phyloP scores from a whole-genome alignment of 2,888 invertebrate genomes.

The Ectropis crepuscularia region DNA sequence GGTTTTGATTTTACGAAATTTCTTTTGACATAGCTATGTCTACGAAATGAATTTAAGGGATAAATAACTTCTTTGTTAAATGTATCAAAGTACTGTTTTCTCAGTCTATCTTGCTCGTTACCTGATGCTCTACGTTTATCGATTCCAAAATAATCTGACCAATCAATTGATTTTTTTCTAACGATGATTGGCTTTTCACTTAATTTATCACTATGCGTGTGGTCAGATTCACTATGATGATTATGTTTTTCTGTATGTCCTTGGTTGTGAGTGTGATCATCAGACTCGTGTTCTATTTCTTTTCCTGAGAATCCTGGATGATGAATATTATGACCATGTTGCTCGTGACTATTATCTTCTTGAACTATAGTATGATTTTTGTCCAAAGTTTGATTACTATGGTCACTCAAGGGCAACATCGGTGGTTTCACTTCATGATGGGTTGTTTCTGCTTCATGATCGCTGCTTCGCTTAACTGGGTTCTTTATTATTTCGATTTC shows the following conservation, averaged over 20 bases:
- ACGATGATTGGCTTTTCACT: slow-evolving; percentile 81
- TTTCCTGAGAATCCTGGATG: slow-evolving; percentile 63
- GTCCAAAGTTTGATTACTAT: slow-evolving; percentile 61
- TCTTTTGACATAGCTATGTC: slow-evolving; percentile 70
- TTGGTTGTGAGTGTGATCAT: slow-evolving; percentile 37
- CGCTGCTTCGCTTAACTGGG: slow-evolving; percentile 82
- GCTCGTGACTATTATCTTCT: slow-evolving; percentile 69
- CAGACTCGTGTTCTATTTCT: slow-evolving; percentile 46
- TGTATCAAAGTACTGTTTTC: slow-evolving; percentile 75
- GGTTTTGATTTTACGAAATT: slow-evolving; percentile 66
- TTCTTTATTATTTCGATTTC: slow-evolving; percentile 72
- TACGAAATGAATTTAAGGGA: slow-evolving; percentile 66
- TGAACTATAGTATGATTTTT: slow-evolving; percentile 50
- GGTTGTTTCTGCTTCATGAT: slow-evolving; percentile 61
- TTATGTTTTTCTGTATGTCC: slow-evolving; percentile 51
- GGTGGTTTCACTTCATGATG: slow-evolving; percentile 74
- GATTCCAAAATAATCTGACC: slow-evolving; percentile 94
- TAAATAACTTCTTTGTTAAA: slow-evolving; percentile 77
- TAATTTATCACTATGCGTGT: slow-evolving; percentile 49
- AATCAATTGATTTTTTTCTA: slow-evolving; percentile 93
- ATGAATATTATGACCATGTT: slow-evolving; percentile 63
- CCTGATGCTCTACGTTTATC: slow-evolving; percentile 88
- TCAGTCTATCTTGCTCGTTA: slow-evolving; percentile 74
- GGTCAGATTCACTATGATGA: slow-evolving; percentile 41
- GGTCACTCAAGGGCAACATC: slow-evolving; percentile 54